Conservation (phyloP, 2,888 invertebrate species). For the Sinhomidia bicolor region DNA sequence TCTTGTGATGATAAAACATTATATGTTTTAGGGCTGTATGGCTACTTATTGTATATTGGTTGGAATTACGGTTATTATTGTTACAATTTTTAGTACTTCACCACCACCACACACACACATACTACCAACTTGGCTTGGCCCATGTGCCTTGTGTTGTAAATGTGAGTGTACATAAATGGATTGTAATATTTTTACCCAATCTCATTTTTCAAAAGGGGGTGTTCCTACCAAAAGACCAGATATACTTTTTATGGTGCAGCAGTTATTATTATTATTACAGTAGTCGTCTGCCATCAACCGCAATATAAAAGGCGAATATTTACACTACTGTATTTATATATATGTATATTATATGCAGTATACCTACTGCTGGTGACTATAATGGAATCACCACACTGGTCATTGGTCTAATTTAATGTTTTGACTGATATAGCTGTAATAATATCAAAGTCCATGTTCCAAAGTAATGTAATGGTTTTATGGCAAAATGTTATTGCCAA, state of each 20-base stretch:
- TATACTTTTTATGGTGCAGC: constrained; percentile 3
- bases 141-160: background rate
- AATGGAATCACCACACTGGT: constrained; percentile 27
- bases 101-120: background rate
- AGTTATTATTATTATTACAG: background rate
- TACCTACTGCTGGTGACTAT: background rate
- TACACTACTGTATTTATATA: background rate
- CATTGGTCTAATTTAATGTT: constrained; percentile 56
- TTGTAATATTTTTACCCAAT: constrained; percentile 12
- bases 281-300: constrained; percentile 19
- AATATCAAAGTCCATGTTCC: constrained; percentile 44
- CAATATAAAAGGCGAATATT: constrained; percentile 7
- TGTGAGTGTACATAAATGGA: background rate
- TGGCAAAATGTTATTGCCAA: constrained; percentile 42
- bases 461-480: constrained; percentile 46
- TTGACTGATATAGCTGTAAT: constrained; percentile 64
- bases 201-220: constrained; percentile 6
- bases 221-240: constrained; percentile 33
- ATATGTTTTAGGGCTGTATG: background rate
- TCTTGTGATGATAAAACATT: background rate
- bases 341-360: background rate
- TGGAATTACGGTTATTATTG: background rate
- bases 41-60: background rate
- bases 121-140: background rate
- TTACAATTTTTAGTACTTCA: background rate